Conservation (phyloP, 2,113 vertebrate species). For the Engystomops pustulosus region DNA sequence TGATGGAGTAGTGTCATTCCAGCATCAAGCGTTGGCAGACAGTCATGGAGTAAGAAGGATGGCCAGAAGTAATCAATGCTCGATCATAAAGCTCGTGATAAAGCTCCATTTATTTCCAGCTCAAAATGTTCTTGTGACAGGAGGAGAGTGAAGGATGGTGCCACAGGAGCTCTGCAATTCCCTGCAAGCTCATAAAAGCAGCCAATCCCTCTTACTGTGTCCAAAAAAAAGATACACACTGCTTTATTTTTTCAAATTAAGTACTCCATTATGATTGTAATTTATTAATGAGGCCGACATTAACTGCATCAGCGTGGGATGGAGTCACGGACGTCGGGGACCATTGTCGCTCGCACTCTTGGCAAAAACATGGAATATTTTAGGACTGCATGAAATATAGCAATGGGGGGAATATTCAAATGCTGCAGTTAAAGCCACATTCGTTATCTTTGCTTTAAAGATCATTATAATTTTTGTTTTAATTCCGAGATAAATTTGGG, state of each 20-base stretch:
- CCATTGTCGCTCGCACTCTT: slow-evolving; percentile 12
- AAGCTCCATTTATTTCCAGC: slow-evolving; percentile 60
- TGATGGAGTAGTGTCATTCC: slow-evolving; percentile 60
- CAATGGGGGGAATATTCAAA: slow-evolving; percentile 7
- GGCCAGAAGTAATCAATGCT: slow-evolving; percentile 60
- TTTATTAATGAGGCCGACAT: slow-evolving; percentile 56
- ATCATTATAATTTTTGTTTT: not conserved
- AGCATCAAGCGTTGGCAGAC: slow-evolving; percentile 59
- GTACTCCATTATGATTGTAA: slow-evolving; percentile 58
- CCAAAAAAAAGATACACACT: slow-evolving; percentile 50
- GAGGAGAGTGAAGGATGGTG: slow-evolving; percentile 56
- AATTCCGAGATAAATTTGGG: slow-evolving; percentile 4
- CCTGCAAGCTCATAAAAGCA: slow-evolving; percentile 56
- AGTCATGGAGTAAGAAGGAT: slow-evolving; percentile 59
- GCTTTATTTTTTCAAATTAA: slow-evolving; percentile 56
- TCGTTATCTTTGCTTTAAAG: slow-evolving; percentile 1
- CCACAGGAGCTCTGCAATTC: slow-evolving; percentile 56
- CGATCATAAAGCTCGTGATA: slow-evolving; percentile 59
- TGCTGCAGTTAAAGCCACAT: slow-evolving; percentile 14
- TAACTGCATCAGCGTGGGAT: slow-evolving; percentile 39
- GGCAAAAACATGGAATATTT: slow-evolving; percentile 33
- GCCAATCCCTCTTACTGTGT: slow-evolving; percentile 35
- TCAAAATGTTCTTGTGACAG: slow-evolving; percentile 59
- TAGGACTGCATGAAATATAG: not conserved
- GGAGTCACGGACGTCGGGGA: slow-evolving; percentile 15